Evolutionary conservation across 2,888 invertebrate genomes (phyloP), one percentile per base, ranked within the genome.

Genomic region (Thelaira solivaga): DNA sequence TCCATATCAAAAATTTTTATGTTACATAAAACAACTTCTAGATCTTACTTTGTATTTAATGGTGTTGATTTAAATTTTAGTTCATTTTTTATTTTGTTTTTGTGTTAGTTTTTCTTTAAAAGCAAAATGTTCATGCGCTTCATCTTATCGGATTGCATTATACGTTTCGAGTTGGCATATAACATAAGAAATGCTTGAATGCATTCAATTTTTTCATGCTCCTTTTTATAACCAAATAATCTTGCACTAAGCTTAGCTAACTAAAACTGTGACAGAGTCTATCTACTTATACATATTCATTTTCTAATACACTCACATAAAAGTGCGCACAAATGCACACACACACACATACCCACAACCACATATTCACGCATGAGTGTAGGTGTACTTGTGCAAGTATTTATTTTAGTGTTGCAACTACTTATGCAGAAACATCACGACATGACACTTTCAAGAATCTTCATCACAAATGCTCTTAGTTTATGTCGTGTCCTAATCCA

Each of bases 401-500:
- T 51, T 51, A 29, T 57, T 61, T 76, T 36, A 62, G 55, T 55
- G 51, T 53, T 69, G 59, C 53, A 73, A 61, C 74, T 74, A 78
- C 78, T 78, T 78, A 78, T 55, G 69, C 65, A 71, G 74, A 65
- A 71, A 51, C 71, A 65, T 71, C 65, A 78, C 69, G 74, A 78
- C 78, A 78, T 74, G 78, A 78, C 78, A 78, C 74, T 78, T 74
- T 65, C 24, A 59, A 53, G 43, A 53, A 61, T 74, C 69, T 57
- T 67, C 71, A 69, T 76, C 72, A 72, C 80, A 80, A 80, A 80
- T 81, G 81, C 81, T 80, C 74, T 71, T 81, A 82, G 80, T 80
- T 82, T 83, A 81, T 85, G 85, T 75, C 53, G 53, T 76, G 74
- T 84, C 80, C 85, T 86, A 86, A 86, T 85, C 86, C 85, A 82